A percentile compares a stretch with the other conserved stretches of the same genome.
phyloP scores from a whole-genome alignment of 23 tunicate species.

The Trididemnum miniatum region DNA sequence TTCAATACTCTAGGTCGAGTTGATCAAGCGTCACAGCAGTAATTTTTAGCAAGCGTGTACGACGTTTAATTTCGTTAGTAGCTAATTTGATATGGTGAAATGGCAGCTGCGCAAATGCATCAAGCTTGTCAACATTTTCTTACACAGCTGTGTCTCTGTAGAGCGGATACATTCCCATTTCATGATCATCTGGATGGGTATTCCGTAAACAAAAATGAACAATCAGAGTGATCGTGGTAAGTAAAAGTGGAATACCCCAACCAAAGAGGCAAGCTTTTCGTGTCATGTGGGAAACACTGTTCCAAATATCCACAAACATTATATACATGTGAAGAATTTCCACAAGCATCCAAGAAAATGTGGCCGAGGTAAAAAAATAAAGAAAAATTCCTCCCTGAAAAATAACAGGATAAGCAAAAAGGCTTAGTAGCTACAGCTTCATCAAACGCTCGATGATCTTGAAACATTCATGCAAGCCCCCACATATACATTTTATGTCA shows the following conservation, averaged over 20 bases:
- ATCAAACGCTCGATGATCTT: too few species aligned
- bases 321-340: slow-evolving; percentile 86
- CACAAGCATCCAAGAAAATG: slow-evolving; percentile 79
- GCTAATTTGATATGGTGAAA: too few species aligned
- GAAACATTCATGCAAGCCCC: too few species aligned
- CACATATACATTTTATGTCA: too few species aligned
- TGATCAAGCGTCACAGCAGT: too few species aligned
- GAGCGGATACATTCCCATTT: slow-evolving; percentile 47
- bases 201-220: slow-evolving; percentile 44
- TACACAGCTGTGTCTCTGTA: slow-evolving; percentile 67
- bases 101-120: too few species aligned
- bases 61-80: too few species aligned
- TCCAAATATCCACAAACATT: slow-evolving; percentile 76
- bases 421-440: too few species aligned
- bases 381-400: slow-evolving; percentile 73
- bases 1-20: too few species aligned
- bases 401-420: too few species aligned
- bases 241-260: slow-evolving; percentile 67
- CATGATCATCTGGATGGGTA: slow-evolving; percentile 9
- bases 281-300: slow-evolving; percentile 21
- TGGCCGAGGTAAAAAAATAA: slow-evolving; percentile 68
- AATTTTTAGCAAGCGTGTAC: too few species aligned
- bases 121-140: slow-evolving; percentile 32
- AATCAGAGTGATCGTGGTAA: slow-evolving; percentile 48
- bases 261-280: slow-evolving; percentile 53